These are phyloP conservation scores for Sebastes alutus DNA, from an alignment of 2,797 vertebrate species.

Conservation along the genomic window DNA sequence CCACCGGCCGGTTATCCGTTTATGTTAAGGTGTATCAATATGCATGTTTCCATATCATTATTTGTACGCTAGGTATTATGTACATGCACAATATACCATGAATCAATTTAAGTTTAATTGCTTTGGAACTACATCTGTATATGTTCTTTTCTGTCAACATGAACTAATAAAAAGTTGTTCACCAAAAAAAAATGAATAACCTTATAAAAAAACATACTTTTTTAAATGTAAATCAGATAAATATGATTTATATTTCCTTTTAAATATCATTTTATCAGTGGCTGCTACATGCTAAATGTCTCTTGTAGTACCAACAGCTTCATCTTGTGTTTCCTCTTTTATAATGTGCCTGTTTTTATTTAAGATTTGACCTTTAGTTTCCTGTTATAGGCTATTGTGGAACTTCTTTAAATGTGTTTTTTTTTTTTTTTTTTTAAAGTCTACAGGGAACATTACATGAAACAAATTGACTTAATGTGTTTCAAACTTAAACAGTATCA, in stretches of 20 bases:
- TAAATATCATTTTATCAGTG: background rate
- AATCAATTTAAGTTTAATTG: too few species aligned
- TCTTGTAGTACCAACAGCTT: background rate
- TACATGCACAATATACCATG: too few species aligned
- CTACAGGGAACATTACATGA: too few species aligned
- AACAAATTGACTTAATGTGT: background rate
- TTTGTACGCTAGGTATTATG: background rate
- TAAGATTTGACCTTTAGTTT: background rate
- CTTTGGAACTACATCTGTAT: too few species aligned
- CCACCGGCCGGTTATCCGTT: conserved; percentile 23
- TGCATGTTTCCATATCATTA: background rate
- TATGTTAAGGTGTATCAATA: background rate
- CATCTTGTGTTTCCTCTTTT: background rate
- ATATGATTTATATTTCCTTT: background rate
- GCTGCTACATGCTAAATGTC: too few species aligned
- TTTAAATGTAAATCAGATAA: too few species aligned
- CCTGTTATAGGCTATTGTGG: background rate
- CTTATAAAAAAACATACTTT: too few species aligned
- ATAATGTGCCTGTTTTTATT: background rate
- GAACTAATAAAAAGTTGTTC: too few species aligned
- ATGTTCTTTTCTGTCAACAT: background rate
- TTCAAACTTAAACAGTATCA: background rate
- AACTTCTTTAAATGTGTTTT: background rate
- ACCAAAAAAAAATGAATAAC: too few species aligned
- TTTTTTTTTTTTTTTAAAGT: accelerated